Base-by-base conservation (phyloP, 2,888 invertebrate genomes). In the Ypsolopha scabrella region DNA sequence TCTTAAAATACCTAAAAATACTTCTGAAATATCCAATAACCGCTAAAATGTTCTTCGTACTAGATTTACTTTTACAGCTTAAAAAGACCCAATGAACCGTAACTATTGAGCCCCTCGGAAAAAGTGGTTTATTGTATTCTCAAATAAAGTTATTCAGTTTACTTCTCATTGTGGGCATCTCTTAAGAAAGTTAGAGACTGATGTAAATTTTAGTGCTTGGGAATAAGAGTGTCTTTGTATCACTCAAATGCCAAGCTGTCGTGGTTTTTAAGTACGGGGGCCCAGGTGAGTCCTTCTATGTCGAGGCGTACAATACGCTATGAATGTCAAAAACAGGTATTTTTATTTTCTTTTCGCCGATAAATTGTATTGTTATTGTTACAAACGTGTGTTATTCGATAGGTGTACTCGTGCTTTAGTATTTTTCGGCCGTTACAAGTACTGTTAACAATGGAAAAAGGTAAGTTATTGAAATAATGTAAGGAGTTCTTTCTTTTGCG, bases 51-150 rank as follows among this genome's bases (percentile, higher is more conserved):
- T 24, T 24, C 24, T 24, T 24, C 24, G 24, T 24, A 24, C 24
- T 3, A 24, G 24, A 24, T 24, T 24, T 24, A 24, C 24, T 24
- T 24, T 24, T 24, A 24, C 24, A 24, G 24, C 24, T 24, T 24
- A 24, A 24, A 24, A 24, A 24, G 24, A 24, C 24, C 24, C 24
- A 24, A 24, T 24, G 24, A 24, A 24, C 2, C 24, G 24, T 24
- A 24, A 24, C 24, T 3, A 24, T 24, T 24, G 24, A 24, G 24
- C 24, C 24, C 24, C 24, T 24, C 24, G 68, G 75, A 80, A 80
- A 78, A 81, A 81, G 81, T 82, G 80, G 77, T 81, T 81, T 81
- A 82, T 81, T 83, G 80, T 82, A 79, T 81, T 80, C 80, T 74
- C 76, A 80, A 81, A 83, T 81, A 82, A 82, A 82, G 80, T 80